A percentile compares a stretch with the other conserved stretches of the same genome.
Evolutionary conservation across 2,888 invertebrate species (phyloP).

Genomic region (Yponomeuta plumbellus): DNA sequence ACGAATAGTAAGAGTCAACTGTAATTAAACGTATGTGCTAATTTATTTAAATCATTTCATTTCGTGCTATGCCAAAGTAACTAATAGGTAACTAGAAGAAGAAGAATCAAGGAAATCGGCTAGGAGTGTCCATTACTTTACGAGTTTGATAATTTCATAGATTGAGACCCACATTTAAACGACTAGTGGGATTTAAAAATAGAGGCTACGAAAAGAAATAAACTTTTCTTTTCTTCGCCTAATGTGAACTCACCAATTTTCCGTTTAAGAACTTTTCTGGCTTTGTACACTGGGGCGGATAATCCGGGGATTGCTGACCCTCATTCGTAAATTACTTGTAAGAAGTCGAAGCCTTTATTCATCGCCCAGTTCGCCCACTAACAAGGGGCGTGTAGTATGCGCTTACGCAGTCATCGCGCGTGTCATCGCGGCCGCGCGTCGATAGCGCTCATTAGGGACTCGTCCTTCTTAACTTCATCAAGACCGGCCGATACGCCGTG

Average conservation of each 20-base stretch:
- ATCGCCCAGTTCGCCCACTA: constrained; percentile 31
- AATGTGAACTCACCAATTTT: background rate
- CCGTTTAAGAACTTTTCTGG: too few relatives aligned
- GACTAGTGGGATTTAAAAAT: too few relatives aligned
- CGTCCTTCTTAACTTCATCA: constrained; percentile 58
- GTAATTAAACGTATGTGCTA: background rate
- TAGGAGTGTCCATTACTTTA: too few relatives aligned
- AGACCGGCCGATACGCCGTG: constrained; percentile 23
- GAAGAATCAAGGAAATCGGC: too few relatives aligned
- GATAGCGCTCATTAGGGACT: constrained; percentile 69
- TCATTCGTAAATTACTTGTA: too few relatives aligned
- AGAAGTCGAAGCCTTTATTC: background rate
- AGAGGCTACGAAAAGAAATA: background rate
- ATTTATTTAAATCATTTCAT: too few relatives aligned
- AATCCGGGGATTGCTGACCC: too few relatives aligned
- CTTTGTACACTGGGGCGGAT: too few relatives aligned
- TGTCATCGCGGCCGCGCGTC: constrained; percentile 51
- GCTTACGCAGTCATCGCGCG: constrained; percentile 55
- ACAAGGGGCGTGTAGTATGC: constrained; percentile 46
- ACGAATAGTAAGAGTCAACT: background rate
- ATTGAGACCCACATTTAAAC: too few relatives aligned
- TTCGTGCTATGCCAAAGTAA: too few relatives aligned
- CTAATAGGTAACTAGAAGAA: too few relatives aligned
- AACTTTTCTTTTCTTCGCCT: constrained; percentile 21
- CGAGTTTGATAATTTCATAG: too few relatives aligned